These are phyloP conservation scores for Cataglyphis albicans DNA, from an alignment of 2,888 invertebrate genomes.

Conservation along the genomic window DNA sequence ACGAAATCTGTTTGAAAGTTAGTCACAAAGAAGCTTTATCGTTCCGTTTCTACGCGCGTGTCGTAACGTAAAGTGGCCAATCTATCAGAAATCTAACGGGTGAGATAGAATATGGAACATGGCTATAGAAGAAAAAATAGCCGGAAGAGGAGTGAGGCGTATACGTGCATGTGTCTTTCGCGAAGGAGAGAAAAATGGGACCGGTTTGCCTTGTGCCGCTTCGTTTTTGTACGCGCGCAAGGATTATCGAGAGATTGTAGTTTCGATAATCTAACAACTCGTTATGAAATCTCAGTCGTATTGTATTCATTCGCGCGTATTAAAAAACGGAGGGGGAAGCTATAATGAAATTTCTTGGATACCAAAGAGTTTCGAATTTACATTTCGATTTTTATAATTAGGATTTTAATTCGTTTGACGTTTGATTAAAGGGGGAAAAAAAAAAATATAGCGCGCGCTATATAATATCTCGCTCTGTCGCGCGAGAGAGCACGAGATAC, in stretches of 20 bases:
- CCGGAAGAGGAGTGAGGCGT: slow-evolving; percentile 41
- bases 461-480: slow-evolving; percentile 7
- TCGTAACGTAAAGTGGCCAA: background rate
- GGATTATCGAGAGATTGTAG: slow-evolving; percentile 60
- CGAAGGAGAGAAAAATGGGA: slow-evolving; percentile 72
- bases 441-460: background rate
- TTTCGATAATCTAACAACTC: slow-evolving; percentile 46
- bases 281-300: slow-evolving; percentile 50
- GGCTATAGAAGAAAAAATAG: slow-evolving; percentile 43
- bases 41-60: background rate
- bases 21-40: background rate
- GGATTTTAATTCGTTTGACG: background rate
- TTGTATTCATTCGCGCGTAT: background rate
- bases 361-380: background rate
- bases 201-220: slow-evolving; percentile 74
- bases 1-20: slow-evolving; percentile 11
- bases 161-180: background rate
- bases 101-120: slow-evolving; percentile 57
- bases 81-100: background rate
- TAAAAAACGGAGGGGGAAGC: background rate
- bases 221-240: slow-evolving; percentile 64
- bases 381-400: no score
- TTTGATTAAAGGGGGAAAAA: background rate
- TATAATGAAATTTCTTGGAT: background rate
- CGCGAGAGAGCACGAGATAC: background rate